Base-by-base conservation (phyloP, 2,888 invertebrate genomes). In the Aethes cnicana region DNA sequence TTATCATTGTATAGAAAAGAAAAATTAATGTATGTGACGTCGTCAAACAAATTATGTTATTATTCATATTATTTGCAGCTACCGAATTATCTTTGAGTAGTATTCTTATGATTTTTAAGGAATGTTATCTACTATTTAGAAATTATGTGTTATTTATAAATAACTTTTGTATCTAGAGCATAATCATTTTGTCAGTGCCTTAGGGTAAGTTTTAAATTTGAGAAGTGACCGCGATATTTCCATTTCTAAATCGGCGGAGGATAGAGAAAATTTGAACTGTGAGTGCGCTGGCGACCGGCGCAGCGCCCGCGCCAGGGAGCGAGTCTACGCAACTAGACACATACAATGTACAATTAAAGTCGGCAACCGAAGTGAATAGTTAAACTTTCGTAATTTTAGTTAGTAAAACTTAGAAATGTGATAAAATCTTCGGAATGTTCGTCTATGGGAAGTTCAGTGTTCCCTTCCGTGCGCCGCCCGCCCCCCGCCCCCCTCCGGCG, bases 121-220 rank as follows among this genome's bases (percentile, higher is more conserved):
- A 80, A 82, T 83, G 83, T 85, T 84, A 81, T 82, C 81, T 83
- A 83, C 79, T 80, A 76, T 81, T 79, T 81, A 80, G 74, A 77
- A 69, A 69, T n/a, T n/a, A n/a, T 77, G 74, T 75, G 74, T 81
- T 79, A 80, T 81, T 78, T 81, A 75, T 77, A 71, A 60, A 69
- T 72, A 73, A 71, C 66, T 66, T 72, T 76, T 74, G 69, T 79
- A 80, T 69, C 69, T 82, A 80, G 78, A 69, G 73, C 77, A 75
- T 84, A 78, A 85, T 81, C 72, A 71, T 84, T 86, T 83, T 83
- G 74, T 80, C 85, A 86, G 85, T 86, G 86, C 84, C 85, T 86
- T 87, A 82, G 83, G 77, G 74, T 86, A 81, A 81, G 77, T 72
- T 81, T 81, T 75, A 68, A 70, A 76, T 76, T 74, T 67, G 57